Evolutionary conservation across 2,113 vertebrate species (phyloP), one percentile per base, ranked within the genome.

Genomic region (Scophthalmus maximus): DNA sequence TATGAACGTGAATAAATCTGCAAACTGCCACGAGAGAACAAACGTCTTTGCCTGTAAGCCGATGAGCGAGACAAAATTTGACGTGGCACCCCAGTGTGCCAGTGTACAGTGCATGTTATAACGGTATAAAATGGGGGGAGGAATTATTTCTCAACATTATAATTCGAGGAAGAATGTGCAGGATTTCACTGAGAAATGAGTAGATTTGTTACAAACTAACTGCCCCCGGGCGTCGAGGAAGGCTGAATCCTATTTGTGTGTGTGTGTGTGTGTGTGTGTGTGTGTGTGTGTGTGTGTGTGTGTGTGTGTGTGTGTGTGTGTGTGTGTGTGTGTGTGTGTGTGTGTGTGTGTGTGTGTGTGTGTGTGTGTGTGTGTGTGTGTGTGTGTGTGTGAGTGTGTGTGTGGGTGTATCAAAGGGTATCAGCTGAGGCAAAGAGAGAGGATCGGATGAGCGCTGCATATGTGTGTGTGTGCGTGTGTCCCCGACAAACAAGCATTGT

Each of bases 401-500:
- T 42, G 80, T 79, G 84, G 58, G 88, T 38, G 78, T 84, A 71
- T 88, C 73, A 87, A 87, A 91, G 76, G 50, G 29, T 82, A 82
- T 89, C 82, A 84, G 75, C 79, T 80, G 78, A 82, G 71, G 72
- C 63, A 71, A 25, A 57, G n/a, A 61, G 78, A 72, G 74, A 71
- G 38, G 78, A 84, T 32, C 46, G 49, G 76, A 75, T 86, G 76
- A 78, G 61, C 32, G 18, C 49, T 82, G 81, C 68, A 32, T 53
- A 69, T 84, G 73, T 80, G 64, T 79, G 5, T 84, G 70, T 79
- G 66, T 79, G 4, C 23, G 1, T 14, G 12, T 36, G 20, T 34
- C 52, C 70, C 52, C 74, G 82, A 89, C 86, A 91, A 89, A 89
- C 87, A 82, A 83, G 89, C 87, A 82, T 89, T 91, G 87, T 89